A percentile compares a stretch with the other conserved stretches of the same genome.
Evolutionary conservation across 1,140 invertebrate genomes (phyloP).

Genomic region (Drosophila seguyi): DNA sequence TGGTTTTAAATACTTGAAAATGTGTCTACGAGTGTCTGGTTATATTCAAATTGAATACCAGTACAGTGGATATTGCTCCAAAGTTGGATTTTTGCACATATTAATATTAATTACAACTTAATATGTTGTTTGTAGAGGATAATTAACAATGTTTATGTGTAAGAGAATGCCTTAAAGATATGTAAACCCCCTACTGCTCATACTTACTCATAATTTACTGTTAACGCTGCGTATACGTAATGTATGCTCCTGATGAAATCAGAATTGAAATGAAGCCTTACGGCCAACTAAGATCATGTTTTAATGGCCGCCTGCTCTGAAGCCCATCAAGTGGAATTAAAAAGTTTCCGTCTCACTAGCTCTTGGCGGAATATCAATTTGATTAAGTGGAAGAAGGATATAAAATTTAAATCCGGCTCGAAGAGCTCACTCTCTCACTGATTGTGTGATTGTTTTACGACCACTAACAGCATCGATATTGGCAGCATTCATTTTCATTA

Average conservation of each 20-base stretch:
- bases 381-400: conserved; percentile 42
- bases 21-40: not conserved
- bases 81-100: not conserved
- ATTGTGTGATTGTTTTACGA: conserved; percentile 36
- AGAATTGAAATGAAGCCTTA: conserved; percentile 19
- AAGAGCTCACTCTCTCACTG: not conserved
- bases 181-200: not conserved
- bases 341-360: conserved; percentile 28
- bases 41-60: conserved; percentile 54
- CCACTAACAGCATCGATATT: conserved; percentile 44
- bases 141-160: not conserved
- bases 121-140: not conserved
- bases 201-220: not conserved
- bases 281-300: conserved; percentile 22
- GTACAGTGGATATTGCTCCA: conserved; percentile 1
- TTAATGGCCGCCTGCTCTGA: not conserved
- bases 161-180: not conserved
- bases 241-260: conserved; percentile 4
- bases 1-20: conserved; percentile 55
- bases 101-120: not conserved
- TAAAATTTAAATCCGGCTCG: conserved; percentile 19
- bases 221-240: conserved; percentile 27
- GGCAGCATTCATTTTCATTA: conserved; percentile 55
- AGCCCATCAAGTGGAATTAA: conserved; percentile 13
- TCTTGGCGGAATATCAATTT: conserved; percentile 10